Evolutionary conservation across 2,888 invertebrate species (phyloP), one percentile per base, ranked within the genome.

Genomic region (Lissocephala sabroskyi): DNA sequence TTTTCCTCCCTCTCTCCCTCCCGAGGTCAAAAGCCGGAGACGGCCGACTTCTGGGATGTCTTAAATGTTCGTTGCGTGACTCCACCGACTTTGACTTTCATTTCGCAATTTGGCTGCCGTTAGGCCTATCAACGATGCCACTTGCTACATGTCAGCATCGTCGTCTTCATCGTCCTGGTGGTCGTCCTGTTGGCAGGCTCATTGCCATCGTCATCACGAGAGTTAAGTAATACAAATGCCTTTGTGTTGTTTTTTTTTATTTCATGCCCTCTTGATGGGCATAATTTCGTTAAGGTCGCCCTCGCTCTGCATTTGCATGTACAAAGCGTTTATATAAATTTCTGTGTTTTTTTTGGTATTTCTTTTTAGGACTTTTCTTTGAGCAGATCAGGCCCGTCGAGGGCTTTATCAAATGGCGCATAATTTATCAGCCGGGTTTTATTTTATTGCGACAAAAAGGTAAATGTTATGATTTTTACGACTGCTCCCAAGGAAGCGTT

Each of bases 1-100:
- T 23, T 23, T 7, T 7, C 23, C 23, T 3, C 23, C 23, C 3
- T 5, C 23, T 23, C 23, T 23, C 3, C 3, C 23, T 23, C 23
- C 7, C 23, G 23, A 7, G 23, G 3, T 23, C 23, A 5, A 5
- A 5, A 7, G 23, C 7, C 7, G 23, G 23, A 23, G 3, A 5
- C 4, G 23, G 23, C 7, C 7, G 23, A 23, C 4, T 23, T n/a
- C n/a, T 23, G 23, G 23, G 23, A 5, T 35, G 33, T 44, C 49
- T 59, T 51, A 57, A 70, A 67, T 70, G 71, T 48, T 64, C 43
- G 57, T 67, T 67, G 56, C 67, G 67, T 67, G 67, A 67, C 66
- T 70, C 59, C n/a, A n/a, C n/a, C n/a, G n/a, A n/a, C 56, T 56
- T 53, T 30, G 43, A 46, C 50, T 50, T 53, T 58, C 58, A 53